These are phyloP conservation scores for Plecturocebus donacophilus DNA, from an alignment of 2,113 vertebrate species.

Conservation along the genomic window DNA sequence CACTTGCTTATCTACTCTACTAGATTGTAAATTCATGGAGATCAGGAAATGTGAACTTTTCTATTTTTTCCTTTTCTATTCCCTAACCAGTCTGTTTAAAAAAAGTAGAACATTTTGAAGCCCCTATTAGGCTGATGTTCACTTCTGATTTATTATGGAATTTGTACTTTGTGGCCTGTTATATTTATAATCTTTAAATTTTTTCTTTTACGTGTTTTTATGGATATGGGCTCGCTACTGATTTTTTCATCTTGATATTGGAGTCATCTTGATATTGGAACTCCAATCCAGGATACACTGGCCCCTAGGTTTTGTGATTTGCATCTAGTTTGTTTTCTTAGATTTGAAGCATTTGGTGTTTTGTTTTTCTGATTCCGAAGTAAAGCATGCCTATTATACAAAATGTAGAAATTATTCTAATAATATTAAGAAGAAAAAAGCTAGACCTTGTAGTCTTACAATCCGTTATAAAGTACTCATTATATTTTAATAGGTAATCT, in stretches of 20 bases:
- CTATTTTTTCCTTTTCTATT: neutral
- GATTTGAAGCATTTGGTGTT: neutral
- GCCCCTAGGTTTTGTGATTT: conserved; percentile 30
- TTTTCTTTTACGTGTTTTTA: conserved; percentile 24
- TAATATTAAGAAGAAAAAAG: neutral
- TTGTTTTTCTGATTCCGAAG: conserved; percentile 40
- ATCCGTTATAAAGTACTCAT: neutral
- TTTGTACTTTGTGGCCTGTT: neutral
- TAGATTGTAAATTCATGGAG: conserved; percentile 15
- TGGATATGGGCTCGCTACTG: neutral
- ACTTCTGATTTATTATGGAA: neutral
- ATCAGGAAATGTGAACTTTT: neutral
- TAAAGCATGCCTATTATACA: conserved; percentile 3
- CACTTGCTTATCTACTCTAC: neutral
- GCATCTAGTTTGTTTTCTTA: neutral
- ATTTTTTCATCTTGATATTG: conserved; percentile 33
- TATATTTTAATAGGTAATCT: neutral
- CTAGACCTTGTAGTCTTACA: neutral
- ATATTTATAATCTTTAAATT: conserved; percentile 20
- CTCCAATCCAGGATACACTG: neutral
- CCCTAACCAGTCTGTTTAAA: neutral
- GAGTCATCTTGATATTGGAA: neutral
- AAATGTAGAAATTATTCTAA: conserved; percentile 52
- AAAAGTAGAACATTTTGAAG: conserved; percentile 35
- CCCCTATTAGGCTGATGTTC: neutral